Conservation (phyloP, 2,113 vertebrate species). For the Triplophysa tibetana region DNA sequence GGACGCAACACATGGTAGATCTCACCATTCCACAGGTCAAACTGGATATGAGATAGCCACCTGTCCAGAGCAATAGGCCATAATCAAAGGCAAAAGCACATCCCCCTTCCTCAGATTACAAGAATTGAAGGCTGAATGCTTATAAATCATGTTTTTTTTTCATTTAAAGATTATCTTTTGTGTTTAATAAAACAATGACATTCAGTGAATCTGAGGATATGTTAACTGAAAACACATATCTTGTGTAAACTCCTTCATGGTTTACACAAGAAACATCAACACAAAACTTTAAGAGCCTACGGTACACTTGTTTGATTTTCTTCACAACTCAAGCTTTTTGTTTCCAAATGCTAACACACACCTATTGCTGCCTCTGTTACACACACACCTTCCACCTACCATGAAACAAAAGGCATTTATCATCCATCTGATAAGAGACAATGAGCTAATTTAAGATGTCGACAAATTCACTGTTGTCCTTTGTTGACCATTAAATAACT, state of each 20-base stretch:
- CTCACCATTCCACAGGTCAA: slow-evolving; percentile 52
- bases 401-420: slow-evolving; percentile 74
- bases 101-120: slow-evolving; percentile 52
- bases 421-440: slow-evolving; percentile 65
- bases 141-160: slow-evolving; percentile 3
- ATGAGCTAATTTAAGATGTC: slow-evolving; percentile 61
- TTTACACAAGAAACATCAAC: background rate
- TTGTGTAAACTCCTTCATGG: background rate
- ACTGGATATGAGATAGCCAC: slow-evolving; percentile 59
- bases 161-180: background rate
- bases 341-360: background rate
- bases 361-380: background rate
- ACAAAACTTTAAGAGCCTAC: background rate
- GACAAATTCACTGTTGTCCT: slow-evolving; percentile 56
- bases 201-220: background rate
- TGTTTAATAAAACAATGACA: background rate
- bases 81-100: slow-evolving; percentile 54
- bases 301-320: no score
- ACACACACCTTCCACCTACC: slow-evolving; percentile 27
- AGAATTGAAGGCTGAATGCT: background rate
- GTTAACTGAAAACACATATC: no score
- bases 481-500: slow-evolving; percentile 61
- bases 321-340: background rate
- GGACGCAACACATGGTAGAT: slow-evolving; percentile 39
- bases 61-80: slow-evolving; percentile 47